These are phyloP conservation scores for Podarcis raffonei DNA, from an alignment of 2,113 vertebrate species.

Conservation along the genomic window DNA sequence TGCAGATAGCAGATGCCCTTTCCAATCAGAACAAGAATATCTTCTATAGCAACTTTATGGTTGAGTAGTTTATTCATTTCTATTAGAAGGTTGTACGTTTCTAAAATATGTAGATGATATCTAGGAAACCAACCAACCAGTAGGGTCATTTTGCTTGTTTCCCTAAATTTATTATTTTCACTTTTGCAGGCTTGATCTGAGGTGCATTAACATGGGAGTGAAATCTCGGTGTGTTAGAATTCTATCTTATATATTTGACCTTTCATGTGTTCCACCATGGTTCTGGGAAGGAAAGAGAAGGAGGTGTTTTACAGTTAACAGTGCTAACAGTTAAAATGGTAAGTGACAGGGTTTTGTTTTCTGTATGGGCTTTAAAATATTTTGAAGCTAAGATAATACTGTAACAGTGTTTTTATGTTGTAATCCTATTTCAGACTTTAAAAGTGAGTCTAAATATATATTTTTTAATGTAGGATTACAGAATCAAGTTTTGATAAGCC, in stretches of 20 bases:
- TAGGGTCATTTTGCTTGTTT: constrained; percentile 87
- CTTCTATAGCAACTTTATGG: constrained; percentile 98
- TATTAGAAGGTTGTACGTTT: constrained; percentile 98
- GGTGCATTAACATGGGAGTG: constrained; percentile 76
- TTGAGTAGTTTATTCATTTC: constrained; percentile 99
- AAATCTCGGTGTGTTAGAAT: constrained; percentile 76
- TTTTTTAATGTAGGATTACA: background rate
- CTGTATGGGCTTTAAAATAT: background rate
- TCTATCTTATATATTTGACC: constrained; percentile 76
- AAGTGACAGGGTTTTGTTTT: background rate
- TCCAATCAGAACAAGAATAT: constrained; percentile 99
- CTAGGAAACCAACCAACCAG: constrained; percentile 84
- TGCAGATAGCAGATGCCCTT: constrained; percentile 99
- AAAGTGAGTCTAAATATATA: background rate
- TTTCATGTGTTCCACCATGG: constrained; percentile 67
- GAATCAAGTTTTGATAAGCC: background rate
- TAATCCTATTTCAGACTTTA: background rate
- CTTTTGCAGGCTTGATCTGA: constrained; percentile 76
- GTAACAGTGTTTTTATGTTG: background rate
- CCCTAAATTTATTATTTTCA: constrained; percentile 86
- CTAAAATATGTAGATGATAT: constrained; percentile 90
- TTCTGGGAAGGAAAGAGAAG: constrained; percentile 52
- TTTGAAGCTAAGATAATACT: constrained; percentile 17
- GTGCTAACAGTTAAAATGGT: constrained; percentile 41
- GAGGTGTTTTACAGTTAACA: constrained; percentile 33